phyloP scores from a whole-genome alignment of 1,140 invertebrate genomes.

The Maniola jurtina region DNA sequence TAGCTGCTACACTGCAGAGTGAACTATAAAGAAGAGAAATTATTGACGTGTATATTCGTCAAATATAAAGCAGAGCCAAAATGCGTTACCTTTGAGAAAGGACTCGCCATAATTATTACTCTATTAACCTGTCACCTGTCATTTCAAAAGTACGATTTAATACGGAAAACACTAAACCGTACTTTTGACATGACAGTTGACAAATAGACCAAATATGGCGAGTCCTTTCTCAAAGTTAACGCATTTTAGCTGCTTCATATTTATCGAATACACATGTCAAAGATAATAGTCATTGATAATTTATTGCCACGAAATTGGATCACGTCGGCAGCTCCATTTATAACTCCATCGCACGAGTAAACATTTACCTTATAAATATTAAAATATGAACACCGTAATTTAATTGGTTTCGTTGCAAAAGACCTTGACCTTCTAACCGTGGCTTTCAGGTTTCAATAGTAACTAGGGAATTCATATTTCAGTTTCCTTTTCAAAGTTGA shows the following conservation, averaged over 20 bases:
- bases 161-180: too few species aligned
- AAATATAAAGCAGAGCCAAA: too few species aligned
- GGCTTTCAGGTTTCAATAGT: conserved; percentile 8
- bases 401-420: conserved; percentile 17
- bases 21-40: too few species aligned
- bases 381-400: conserved; percentile 6
- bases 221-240: too few species aligned
- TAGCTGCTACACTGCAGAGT: not conserved
- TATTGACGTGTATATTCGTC: too few species aligned
- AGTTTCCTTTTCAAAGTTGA: conserved; percentile 12
- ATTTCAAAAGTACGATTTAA: too few species aligned
- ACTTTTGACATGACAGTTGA: too few species aligned
- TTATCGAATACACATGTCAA: not conserved
- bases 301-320: not conserved
- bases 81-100: too few species aligned
- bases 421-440: conserved; percentile 20
- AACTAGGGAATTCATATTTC: conserved; percentile 22
- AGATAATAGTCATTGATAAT: not conserved
- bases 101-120: too few species aligned
- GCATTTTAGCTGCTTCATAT: not conserved
- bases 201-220: too few species aligned
- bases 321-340: not conserved
- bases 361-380: conserved; percentile 2
- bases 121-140: too few species aligned
- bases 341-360: not conserved